Evolutionary conservation across 2,797 vertebrate species (phyloP).

Genomic region (Mus minutoides): DNA sequence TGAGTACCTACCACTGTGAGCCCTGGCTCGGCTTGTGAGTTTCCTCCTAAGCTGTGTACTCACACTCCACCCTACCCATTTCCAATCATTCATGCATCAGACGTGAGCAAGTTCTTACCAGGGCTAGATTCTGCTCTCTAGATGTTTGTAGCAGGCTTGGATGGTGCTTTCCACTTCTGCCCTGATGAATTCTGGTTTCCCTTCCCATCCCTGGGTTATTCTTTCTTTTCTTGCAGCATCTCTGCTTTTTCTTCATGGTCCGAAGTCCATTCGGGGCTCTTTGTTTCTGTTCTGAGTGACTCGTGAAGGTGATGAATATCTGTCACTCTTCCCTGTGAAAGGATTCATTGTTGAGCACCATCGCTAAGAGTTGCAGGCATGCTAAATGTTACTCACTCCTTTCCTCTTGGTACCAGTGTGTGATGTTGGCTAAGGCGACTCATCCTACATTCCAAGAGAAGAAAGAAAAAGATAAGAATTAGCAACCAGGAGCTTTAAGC

Average conservation of each 20-base stretch:
- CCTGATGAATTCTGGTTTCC: neutral
- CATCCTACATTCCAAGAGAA: neutral
- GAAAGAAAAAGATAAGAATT: neutral
- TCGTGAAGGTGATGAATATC: neutral
- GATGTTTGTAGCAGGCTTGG: neutral
- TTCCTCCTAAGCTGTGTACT: neutral
- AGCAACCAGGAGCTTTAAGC: neutral
- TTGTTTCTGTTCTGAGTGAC: slow-evolving; percentile 6
- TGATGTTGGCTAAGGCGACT: neutral
- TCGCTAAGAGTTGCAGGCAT: neutral
- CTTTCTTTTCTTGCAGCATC: neutral
- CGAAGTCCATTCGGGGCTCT: neutral
- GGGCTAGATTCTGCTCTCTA: neutral
- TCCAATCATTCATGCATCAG: neutral
- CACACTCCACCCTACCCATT: neutral
- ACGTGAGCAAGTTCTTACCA: neutral
- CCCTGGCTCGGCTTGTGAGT: neutral
- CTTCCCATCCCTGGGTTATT: neutral
- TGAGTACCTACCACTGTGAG: neutral
- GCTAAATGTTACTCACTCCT: neutral
- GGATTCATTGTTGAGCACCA: neutral
- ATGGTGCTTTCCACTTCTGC: neutral
- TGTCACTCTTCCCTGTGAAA: neutral
- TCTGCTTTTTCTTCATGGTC: neutral
- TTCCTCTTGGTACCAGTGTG: neutral